Base-by-base conservation (phyloP, 1,140 invertebrate genomes). In the Calosoma granatense region DNA sequence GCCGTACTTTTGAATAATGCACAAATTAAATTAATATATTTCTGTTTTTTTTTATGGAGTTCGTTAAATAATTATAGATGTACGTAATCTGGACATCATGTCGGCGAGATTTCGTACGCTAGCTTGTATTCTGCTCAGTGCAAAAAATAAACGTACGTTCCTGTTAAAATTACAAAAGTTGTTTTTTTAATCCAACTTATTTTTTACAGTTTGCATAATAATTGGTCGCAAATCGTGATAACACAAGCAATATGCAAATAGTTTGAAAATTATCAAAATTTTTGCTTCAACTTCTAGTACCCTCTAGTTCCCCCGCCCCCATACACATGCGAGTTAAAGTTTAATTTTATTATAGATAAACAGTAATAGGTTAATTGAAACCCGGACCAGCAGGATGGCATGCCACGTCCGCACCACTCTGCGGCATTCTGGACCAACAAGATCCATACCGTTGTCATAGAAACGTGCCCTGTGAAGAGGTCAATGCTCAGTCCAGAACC, bases 91-190 rank as follows among this genome's bases (percentile, higher is more conserved):
- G 61, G 63, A 64, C 60, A 61, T 61, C 61, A 60, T 64, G 65
- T 66, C 65, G 66, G 66, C 67, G 67, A 68, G 67, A 66, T 67
- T 67, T 65, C 65, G 67, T 70, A 68, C 66, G 68, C 68, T 70
- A 70, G 68, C 68, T 70, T 70, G 68, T 69, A 70, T 64, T 70
- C 65, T 62, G 67, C 67, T 69, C 67, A 69, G 66, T 69, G 68
- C 68, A 70, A 54, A 53, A n/a, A 70, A 69, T 67, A 69, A 70
- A 69, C 66, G 66, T 67, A 70, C 68, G 68, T 70, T 70, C 68
- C 68, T 70, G 68, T 70, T 70, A 70, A 70, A 70, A 68, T 65
- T 64, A 30, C 58, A 63, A 60, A 15, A 56, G 22, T 2, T 60
- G 39, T 58, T 58, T 56, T 57, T 53, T 56, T n/a, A 53, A 20